These are phyloP conservation scores for Irena cyanogastra DNA, from an alignment of 2,113 vertebrate genomes.

Conservation along the genomic window DNA sequence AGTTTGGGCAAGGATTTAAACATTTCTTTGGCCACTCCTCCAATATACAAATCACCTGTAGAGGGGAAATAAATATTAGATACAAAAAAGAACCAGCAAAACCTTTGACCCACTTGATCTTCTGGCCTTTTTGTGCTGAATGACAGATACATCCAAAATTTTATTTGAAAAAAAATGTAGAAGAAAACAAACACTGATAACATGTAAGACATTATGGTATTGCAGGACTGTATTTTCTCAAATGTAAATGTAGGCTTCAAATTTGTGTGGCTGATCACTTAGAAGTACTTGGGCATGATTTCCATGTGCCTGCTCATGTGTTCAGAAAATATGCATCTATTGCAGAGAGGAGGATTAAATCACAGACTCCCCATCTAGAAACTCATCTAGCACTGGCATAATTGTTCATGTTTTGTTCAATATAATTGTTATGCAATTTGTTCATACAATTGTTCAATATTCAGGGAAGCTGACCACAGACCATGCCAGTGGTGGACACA, in stretches of 20 bases:
- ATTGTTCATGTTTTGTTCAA: not conserved
- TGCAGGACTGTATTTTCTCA: not conserved
- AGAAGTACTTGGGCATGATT: not conserved
- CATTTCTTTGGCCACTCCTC: constrained; percentile 92
- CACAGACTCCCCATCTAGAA: not conserved
- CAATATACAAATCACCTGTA: constrained; percentile 90
- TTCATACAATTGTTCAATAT: not conserved
- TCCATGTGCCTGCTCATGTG: not conserved
- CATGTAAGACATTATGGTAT: not conserved
- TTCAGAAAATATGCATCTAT: not conserved
- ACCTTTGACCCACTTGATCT: not conserved
- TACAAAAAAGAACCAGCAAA: not conserved
- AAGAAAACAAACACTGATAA: not conserved
- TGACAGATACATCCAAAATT: not conserved
- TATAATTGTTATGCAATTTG: not conserved
- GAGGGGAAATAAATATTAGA: constrained; percentile 14
- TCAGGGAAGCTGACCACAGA: not conserved
- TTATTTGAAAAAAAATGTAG: no score
- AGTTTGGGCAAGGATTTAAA: constrained; percentile 93
- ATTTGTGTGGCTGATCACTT: not conserved
- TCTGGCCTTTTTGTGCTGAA: not conserved
- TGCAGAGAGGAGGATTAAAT: not conserved
- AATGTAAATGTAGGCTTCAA: not conserved
- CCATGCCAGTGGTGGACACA: not conserved
- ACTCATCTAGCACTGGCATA: not conserved